Conservation (phyloP, 2,113 vertebrate species). For the Passer montanus region DNA sequence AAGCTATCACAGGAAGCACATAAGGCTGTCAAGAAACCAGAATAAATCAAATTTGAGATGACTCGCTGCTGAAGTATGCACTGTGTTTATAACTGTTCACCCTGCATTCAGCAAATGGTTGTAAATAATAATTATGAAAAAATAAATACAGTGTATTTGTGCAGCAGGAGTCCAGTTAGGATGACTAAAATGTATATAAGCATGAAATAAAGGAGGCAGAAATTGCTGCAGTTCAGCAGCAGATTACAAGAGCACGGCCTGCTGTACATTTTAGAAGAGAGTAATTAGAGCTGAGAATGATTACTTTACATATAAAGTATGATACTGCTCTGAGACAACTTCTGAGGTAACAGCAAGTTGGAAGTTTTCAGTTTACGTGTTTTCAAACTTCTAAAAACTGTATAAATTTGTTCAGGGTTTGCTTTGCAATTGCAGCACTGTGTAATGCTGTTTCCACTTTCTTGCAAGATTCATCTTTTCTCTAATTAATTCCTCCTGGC, state of each 20-base stretch:
- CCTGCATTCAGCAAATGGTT: not conserved
- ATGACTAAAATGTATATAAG: not conserved
- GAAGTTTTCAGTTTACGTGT: not conserved
- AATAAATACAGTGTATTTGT: not conserved
- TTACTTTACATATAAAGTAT: not conserved
- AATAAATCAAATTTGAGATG: not conserved
- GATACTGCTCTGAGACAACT: not conserved
- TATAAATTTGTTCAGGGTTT: not conserved
- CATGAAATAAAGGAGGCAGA: not conserved
- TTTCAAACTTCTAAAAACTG: not conserved
- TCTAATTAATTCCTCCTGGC: not conserved
- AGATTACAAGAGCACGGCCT: not conserved
- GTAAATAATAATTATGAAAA: not conserved
- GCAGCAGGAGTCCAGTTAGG: not conserved
- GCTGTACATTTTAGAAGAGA: not conserved
- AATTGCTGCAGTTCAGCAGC: not conserved
- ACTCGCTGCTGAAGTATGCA: not conserved
- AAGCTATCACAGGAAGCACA: not conserved
- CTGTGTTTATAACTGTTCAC: not conserved
- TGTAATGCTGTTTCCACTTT: not conserved
- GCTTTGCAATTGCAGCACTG: not conserved
- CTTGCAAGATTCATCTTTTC: not conserved
- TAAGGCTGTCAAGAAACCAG: not conserved
- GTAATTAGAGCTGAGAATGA: not conserved
- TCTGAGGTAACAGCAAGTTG: not conserved